Evolutionary conservation across 2,113 vertebrate species (phyloP), one percentile per base, ranked within the genome.

Genomic region (Epinephelus lanceolatus): DNA sequence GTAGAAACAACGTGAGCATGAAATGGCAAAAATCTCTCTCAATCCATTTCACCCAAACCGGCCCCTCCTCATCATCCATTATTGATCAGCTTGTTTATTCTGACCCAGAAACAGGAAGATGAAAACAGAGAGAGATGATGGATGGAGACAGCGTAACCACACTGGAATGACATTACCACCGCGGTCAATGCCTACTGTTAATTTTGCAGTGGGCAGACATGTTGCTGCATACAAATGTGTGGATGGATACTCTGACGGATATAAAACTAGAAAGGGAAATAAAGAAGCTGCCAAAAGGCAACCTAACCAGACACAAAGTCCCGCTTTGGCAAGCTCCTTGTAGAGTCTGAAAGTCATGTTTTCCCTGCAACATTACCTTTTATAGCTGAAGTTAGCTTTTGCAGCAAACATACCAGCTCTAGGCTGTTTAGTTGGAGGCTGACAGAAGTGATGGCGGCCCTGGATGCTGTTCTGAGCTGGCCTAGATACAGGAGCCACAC

Each of bases 401-500:
- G 52, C 45, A 71, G 71, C 14, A 76, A 83, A 83, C n/a, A 70
- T 11, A 57, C 18, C 30, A 49, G 68, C 84, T 88, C 78, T 11
- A 72, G 17, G 49, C 60, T 5, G 40, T 71, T 63, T 59, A n/a
- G 63, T 71, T 60, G 49, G 18, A 33, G 45, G 42, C 71, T 71
- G 88, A 87, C 73, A 81, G 67, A 86, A 71, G 78, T 49, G 83
- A 82, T 30, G 63, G 51, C 17, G 78, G 63, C 21, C 61, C 57
- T 73, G 66, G 56, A 80, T 65, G 78, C 76, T 56, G 37, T 75
- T 81, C 21, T 45, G 49, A 72, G 51, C 52, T 87, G 74, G 88
- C 87, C 74, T 89, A 84, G 33, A 87, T 86, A 79, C 62, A 67
- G 56, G 45, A 91, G 73, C 52, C 40, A 73, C 76, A 84, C 84